These are phyloP conservation scores for Listronotus bonariensis DNA, from an alignment of 1,140 invertebrate genomes.

Conservation along the genomic window DNA sequence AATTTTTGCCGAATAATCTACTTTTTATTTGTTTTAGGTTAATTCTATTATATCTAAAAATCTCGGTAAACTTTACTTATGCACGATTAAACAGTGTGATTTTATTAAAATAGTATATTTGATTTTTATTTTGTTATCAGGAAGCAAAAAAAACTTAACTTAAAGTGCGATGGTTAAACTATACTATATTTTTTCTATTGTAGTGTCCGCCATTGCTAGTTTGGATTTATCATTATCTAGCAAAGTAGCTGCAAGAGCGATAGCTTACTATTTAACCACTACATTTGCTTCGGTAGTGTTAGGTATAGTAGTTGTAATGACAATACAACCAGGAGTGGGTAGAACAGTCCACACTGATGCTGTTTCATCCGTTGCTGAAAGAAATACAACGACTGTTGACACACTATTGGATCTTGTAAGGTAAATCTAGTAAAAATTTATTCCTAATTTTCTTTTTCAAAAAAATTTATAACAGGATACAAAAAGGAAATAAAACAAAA, in stretches of 20 bases:
- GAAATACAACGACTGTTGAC: conserved; percentile 77
- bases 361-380: conserved; percentile 35
- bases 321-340: conserved; percentile 70
- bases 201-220: conserved; percentile 71
- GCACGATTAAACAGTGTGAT: no score
- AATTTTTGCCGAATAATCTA: no score
- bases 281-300: conserved; percentile 76
- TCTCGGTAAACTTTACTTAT: no score
- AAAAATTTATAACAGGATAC: no score
- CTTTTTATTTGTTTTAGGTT: no score
- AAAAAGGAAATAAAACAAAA: no score
- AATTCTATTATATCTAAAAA: no score
- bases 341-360: conserved; percentile 33
- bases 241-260: conserved; percentile 68
- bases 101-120: no score
- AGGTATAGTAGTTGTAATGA: conserved; percentile 72
- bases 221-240: conserved; percentile 69
- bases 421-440: no score
- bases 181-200: conserved; percentile 7
- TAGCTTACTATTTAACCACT: conserved; percentile 77
- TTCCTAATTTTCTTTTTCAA: no score
- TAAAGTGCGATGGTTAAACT: conserved; percentile 1
- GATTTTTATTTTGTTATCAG: no score
- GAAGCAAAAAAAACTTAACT: no score
- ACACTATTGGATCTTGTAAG: conserved; percentile 83